Evolutionary conservation across 1,140 invertebrate genomes (phyloP).

Genomic region (Pseudomyrmex dendroicus): DNA sequence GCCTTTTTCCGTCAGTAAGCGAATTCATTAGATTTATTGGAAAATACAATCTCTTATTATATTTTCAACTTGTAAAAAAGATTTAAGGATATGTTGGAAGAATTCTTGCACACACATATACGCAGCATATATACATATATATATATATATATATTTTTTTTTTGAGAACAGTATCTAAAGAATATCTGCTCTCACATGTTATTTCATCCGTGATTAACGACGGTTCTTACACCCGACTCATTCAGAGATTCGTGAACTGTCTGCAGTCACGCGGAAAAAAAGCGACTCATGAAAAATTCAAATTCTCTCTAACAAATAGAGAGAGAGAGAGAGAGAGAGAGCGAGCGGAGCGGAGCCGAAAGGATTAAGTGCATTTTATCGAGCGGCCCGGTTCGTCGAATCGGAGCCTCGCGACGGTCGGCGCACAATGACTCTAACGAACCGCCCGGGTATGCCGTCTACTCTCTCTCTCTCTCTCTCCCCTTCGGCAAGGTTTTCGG

Average conservation of each 20-base stretch:
- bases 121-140: neutral
- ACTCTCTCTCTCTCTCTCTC: slow-evolving; percentile 43
- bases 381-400: slow-evolving; percentile 65
- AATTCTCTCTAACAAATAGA: slow-evolving; percentile 40
- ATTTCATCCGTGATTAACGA: neutral
- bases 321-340: neutral
- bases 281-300: slow-evolving; percentile 40
- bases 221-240: neutral
- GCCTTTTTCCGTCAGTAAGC: too few species aligned
- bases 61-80: too few species aligned
- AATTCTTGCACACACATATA: neutral
- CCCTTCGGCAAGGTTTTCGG: slow-evolving; percentile 61
- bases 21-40: neutral
- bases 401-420: slow-evolving; percentile 70
- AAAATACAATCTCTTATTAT: too few species aligned
- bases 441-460: slow-evolving; percentile 55
- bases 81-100: too few species aligned
- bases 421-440: slow-evolving; percentile 77
- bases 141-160: too few species aligned
- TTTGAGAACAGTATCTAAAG: neutral
- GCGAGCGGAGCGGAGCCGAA: neutral
- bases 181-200: neutral
- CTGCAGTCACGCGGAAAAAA: neutral
- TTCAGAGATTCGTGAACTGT: neutral
- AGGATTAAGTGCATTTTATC: slow-evolving; percentile 55